Evolutionary conservation across 2,888 invertebrate genomes (phyloP).

Genomic region (Punctoribates punctum): DNA sequence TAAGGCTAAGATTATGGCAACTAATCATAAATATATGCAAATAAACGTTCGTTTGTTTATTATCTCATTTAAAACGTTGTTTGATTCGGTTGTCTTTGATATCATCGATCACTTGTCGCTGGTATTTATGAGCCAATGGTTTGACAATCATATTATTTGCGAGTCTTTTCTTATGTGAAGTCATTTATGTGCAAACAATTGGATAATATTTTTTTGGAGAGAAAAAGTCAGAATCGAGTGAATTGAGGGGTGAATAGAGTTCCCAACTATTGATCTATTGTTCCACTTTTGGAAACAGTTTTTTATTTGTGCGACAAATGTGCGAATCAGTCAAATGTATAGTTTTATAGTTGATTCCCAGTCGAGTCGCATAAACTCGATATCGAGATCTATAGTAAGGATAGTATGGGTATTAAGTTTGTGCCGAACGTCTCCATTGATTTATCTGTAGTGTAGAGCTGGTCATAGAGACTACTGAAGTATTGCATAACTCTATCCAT

Average conservation of each 20-base stretch:
- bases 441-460: conserved; percentile 20
- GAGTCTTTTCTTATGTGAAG: neutral
- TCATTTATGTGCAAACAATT: conserved; percentile 8
- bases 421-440: conserved; percentile 8
- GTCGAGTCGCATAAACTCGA: conserved; percentile 12
- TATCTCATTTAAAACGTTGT: no score
- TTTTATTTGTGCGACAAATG: neutral
- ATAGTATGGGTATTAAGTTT: conserved; percentile 22
- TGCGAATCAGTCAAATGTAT: neutral
- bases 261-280: no score
- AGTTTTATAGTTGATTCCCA: conserved; percentile 12
- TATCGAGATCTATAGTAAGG: conserved; percentile 32
- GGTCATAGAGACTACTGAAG: conserved; percentile 20
- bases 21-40: no score
- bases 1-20: no score
- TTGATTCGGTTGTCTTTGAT: neutral
- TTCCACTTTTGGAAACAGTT: neutral
- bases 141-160: neutral
- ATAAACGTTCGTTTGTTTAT: no score
- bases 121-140: neutral
- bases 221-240: neutral
- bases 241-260: neutral
- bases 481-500: conserved; percentile 23
- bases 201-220: conserved; percentile 4
- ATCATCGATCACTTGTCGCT: neutral